Conservation (phyloP, 2,888 invertebrate species). For the Clunio marinus region DNA sequence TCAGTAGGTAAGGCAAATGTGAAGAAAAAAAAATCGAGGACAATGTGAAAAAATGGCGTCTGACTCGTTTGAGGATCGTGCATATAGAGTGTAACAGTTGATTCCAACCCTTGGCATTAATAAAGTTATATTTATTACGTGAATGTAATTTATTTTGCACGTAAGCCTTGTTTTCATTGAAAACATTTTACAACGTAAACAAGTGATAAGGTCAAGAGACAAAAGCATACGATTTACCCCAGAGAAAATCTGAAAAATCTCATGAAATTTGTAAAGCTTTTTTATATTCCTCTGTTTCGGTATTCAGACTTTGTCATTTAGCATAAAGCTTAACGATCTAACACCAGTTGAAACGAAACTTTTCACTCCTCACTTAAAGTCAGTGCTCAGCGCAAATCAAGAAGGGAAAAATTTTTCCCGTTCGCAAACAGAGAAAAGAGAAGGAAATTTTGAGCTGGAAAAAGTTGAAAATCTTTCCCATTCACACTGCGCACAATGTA, state of each 20-base stretch:
- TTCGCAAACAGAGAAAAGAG: background rate
- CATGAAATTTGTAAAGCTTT: conserved; percentile 3
- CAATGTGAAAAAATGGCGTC: conserved; percentile 39
- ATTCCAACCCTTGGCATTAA: conserved; percentile 26
- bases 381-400: background rate
- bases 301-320: no score
- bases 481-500: conserved; percentile 39
- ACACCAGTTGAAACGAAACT: no score
- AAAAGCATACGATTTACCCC: conserved; percentile 1
- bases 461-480: conserved; percentile 37
- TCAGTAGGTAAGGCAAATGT: conserved; percentile 37
- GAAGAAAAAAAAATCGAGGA: conserved; percentile 39
- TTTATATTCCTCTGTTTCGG: background rate
- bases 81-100: conserved; percentile 15
- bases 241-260: conserved; percentile 12
- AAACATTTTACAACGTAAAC: background rate
- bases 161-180: no score
- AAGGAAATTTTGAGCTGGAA: conserved; percentile 17
- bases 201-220: background rate
- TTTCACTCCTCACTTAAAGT: no score
- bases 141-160: conserved; percentile 15
- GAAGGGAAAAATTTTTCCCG: conserved; percentile 1
- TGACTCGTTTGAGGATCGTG: conserved; percentile 34
- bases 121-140: no score
- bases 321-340: no score